Base-by-base conservation (phyloP, 2,113 vertebrate species). In the Podiceps cristatus region DNA sequence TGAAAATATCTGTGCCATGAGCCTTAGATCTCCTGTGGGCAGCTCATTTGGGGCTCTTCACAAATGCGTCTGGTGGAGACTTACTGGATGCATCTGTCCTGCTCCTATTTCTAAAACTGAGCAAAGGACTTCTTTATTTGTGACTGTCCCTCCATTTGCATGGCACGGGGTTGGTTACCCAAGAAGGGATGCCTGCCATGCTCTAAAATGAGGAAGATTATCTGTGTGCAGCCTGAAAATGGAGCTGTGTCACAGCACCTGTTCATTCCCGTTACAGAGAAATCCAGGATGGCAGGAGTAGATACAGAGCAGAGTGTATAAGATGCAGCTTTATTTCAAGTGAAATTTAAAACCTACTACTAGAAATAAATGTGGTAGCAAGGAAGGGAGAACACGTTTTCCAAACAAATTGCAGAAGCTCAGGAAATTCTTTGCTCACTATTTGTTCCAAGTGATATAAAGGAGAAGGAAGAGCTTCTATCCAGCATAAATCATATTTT, bases 401-500 rank as follows among this genome's bases (percentile, higher is more conserved):
- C 86, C 72, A 86, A 78, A 40, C 35, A 69, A 87, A 86, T 63
- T 56, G 45, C 45, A 79, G 52, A 96, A 92, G 33, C 67, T 90
- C 49, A 86, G 63, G 81, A 94, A 94, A 94, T 92, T 80, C 93
- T 94, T 88, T 66, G 17, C 63, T 76, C 10, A 0, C 18, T 78
- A 20, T 83, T 88, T 92, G 35, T 93, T 96, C 88, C 67, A 86
- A 86, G 55, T 75, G 77, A 86, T 91, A 68, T 53, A 59, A 80
- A 85, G 66, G 40, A 95, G 56, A 92, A 95, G 68, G 79, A 91
- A 94, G 60, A 95, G n/a, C 24, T 28, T 47, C 67, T 76, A 35
- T 93, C 81, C 45, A 90, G 75, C 25, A 31, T 71, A 91, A 97
- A 94, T 76, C 14, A 47, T 87, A 72, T 79, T 93, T 97, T 95